A percentile compares a stretch with the other conserved stretches of the same genome.
These are phyloP conservation scores for Diabrotica balteata DNA, from an alignment of 2,888 invertebrate species.

Conservation along the genomic window DNA sequence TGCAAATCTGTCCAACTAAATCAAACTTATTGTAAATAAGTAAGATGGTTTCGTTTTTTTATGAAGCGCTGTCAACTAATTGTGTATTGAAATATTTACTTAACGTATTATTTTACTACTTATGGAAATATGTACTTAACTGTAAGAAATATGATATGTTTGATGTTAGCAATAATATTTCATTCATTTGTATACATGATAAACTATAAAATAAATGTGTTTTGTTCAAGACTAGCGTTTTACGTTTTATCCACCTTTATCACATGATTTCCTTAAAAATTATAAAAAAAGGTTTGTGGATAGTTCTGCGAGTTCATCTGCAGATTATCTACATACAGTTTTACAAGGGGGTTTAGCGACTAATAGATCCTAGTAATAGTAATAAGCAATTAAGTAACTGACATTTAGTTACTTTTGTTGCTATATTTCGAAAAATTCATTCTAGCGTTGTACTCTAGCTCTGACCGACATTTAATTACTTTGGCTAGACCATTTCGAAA, in stretches of 20 bases:
- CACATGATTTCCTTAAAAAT: no score
- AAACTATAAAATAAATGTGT: constrained; percentile 59
- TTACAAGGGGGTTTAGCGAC: no score
- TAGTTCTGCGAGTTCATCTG: no score
- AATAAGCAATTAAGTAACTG: no score
- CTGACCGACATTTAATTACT: no score
- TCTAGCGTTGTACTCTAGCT: no score
- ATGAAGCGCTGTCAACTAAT: constrained; percentile 55
- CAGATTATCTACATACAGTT: no score
- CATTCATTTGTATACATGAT: constrained; percentile 61
- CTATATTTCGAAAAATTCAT: no score
- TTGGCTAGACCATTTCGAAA: no score
- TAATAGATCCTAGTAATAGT: no score
- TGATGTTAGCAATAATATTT: constrained; percentile 61
- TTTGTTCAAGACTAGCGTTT: constrained; percentile 53
- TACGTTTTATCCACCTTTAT: neutral
- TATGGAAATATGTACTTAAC: constrained; percentile 59
- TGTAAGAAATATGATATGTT: constrained; percentile 61
- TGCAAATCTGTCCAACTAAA: constrained; percentile 62
- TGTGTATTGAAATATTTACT: constrained; percentile 56
- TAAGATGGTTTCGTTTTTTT: constrained; percentile 57
- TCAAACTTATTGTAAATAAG: constrained; percentile 62
- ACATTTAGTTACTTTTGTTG: no score
- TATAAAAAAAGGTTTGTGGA: no score
- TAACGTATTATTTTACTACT: constrained; percentile 58